These are phyloP conservation scores for Macrosoma leucophasiata DNA, from an alignment of 2,888 invertebrate species.

Conservation along the genomic window DNA sequence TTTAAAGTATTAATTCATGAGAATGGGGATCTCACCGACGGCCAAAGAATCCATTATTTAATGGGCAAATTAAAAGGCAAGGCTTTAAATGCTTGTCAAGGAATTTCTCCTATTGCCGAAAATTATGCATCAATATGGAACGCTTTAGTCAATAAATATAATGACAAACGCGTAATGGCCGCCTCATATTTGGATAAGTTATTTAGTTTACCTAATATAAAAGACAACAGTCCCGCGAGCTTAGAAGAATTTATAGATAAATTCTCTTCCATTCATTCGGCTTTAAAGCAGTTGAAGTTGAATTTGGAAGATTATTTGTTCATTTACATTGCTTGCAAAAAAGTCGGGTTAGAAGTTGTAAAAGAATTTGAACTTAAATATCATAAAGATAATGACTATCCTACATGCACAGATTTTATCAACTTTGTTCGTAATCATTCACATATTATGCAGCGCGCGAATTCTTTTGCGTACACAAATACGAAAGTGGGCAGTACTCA, in stretches of 20 bases:
- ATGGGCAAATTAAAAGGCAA: conserved; percentile 10
- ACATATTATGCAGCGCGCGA: conserved; percentile 5
- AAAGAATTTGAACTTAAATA: too few species aligned
- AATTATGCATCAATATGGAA: conserved; percentile 5
- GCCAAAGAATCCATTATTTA: conserved; percentile 10
- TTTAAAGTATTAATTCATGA: conserved; percentile 7
- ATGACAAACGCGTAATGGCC: conserved; percentile 6
- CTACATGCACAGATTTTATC: conserved; percentile 3
- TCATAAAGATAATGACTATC: too few species aligned
- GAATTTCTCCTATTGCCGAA: conserved; percentile 7
- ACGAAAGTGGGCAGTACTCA: neutral
- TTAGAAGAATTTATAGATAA: neutral
- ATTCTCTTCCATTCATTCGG: too few species aligned
- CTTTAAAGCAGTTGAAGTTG: too few species aligned
- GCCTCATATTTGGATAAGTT: conserved; percentile 6
- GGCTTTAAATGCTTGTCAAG: conserved; percentile 8
- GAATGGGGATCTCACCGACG: conserved; percentile 3
- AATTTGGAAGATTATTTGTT: too few species aligned
- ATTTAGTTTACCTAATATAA: conserved; percentile 1
- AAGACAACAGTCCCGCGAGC: neutral
- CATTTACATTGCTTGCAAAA: too few species aligned
- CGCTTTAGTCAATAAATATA: conserved; percentile 5
- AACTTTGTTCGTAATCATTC: conserved; percentile 5
- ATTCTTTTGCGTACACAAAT: neutral
- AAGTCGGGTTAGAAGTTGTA: too few species aligned